These are phyloP conservation scores for Geodia barretti DNA, from an alignment of 37 sponge, comb jelly and placozoan genomes.

Conservation along the genomic window DNA sequence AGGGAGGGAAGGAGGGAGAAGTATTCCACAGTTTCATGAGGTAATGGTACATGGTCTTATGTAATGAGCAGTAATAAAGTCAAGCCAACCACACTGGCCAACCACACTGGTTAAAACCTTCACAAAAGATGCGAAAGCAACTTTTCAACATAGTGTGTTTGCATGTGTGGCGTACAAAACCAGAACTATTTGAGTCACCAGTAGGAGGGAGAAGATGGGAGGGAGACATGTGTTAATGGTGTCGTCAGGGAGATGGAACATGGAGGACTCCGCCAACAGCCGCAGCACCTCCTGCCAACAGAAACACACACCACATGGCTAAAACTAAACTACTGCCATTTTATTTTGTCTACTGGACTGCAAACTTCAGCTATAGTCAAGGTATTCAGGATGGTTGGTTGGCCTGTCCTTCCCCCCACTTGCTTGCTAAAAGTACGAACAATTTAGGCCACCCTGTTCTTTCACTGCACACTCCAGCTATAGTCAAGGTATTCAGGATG, in stretches of 20 bases:
- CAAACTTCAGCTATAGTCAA: too few species aligned
- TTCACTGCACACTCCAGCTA: too few species aligned
- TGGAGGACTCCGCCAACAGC: slow-evolving; percentile 46
- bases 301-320: not conserved
- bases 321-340: not conserved
- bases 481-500: too few species aligned
- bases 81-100: not conserved
- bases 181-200: slow-evolving; percentile 5
- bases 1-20: not conserved
- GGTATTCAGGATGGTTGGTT: too few species aligned
- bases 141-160: not conserved
- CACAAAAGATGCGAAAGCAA: too few species aligned
- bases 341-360: too few species aligned
- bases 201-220: slow-evolving; percentile 13
- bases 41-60: not conserved
- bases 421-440: too few species aligned
- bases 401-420: too few species aligned
- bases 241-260: slow-evolving; percentile 11
- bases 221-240: slow-evolving; percentile 5
- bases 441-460: too few species aligned
- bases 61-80: not conserved
- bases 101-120: too few species aligned
- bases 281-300: slow-evolving; percentile 33
- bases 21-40: too few species aligned
- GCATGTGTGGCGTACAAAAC: not conserved